Base-by-base conservation (phyloP, 2,797 vertebrate genomes). In the Triplophysa bombifrons region DNA sequence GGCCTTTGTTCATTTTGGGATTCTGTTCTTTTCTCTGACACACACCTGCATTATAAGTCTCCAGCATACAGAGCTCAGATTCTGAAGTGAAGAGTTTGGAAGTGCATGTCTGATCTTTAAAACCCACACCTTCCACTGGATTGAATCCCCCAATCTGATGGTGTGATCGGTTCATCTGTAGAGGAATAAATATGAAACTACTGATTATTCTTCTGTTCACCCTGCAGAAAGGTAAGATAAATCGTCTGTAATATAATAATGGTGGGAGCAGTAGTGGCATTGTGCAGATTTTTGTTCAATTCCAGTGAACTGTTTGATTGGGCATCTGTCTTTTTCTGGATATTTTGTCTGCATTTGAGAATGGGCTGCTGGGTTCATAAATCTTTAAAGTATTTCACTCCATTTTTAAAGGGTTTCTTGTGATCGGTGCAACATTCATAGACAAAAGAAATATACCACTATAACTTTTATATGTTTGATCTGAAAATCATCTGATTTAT, bases 1-100 rank as follows among this genome's bases (percentile, higher is more conserved):
- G 73, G 60, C 53, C 80, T 80, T 85, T 85, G 76, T 84, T 80
- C 44, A 19, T 51, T 34, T 80, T 25, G 56, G 72, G 13, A 50
- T 82, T 71, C 22, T 66, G 63, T 74, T 46, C 50, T 38, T 22
- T 0, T 46, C 69, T 46, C 46, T 22, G 56, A 46, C 25, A 67
- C 65, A 48, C 66, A 68, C 68, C 46, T 73, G 65, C 25, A 51
- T 81, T 74, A 53, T 51, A 72, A 83, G 70, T 41, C 17, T 65
- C 27, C 34, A 5, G 17, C 27, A 19, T 17, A 17, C 61, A 64
- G 61, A 64, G 61, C 0, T 64, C 30, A 25, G 55, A 30, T 53
- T 20, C n/a, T 53, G 12, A 72, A 72, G 34, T 20, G n/a, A 46
- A 27, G 76, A 79, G 77, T 56, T 72, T 65, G 60, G 30, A 14